A percentile compares a stretch with the other conserved stretches of the same genome.
Conservation (phyloP, 1,140 invertebrate species). For the Chelonus insularis region DNA sequence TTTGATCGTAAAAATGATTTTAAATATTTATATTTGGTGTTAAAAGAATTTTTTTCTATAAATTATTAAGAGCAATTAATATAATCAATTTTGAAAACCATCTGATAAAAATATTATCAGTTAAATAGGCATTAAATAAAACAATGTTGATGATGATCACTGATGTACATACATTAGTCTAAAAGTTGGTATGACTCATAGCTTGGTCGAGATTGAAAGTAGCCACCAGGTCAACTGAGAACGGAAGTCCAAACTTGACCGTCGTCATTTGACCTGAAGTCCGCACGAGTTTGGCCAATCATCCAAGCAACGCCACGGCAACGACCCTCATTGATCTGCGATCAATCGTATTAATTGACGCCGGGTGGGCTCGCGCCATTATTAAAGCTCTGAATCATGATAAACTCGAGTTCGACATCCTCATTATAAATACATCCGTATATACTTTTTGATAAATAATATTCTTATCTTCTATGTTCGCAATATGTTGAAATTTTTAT, state of each 20-base stretch:
- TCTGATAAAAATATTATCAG: too few relatives aligned
- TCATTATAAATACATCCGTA: conserved; percentile 13
- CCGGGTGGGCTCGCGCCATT: conserved; percentile 23
- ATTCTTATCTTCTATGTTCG: too few relatives aligned
- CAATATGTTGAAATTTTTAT: too few relatives aligned
- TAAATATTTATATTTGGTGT: too few relatives aligned
- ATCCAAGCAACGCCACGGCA: conserved; percentile 27
- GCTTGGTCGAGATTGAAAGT: conserved; percentile 54
- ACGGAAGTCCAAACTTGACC: conserved; percentile 51
- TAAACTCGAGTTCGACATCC: conserved; percentile 20
- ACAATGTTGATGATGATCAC: conserved; percentile 14
- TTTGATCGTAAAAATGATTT: too few relatives aligned
- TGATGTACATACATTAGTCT: conserved; percentile 8
- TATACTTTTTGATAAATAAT: too few relatives aligned
- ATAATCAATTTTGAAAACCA: background rate
- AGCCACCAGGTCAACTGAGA: conserved; percentile 50
- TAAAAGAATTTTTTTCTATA: too few relatives aligned
- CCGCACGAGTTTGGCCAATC: conserved; percentile 36
- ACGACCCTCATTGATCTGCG: conserved; percentile 55
- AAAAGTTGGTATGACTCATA: conserved; percentile 49
- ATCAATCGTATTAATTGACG: conserved; percentile 59
- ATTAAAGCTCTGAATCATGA: conserved; percentile 19
- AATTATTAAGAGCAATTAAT: background rate
- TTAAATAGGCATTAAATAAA: too few relatives aligned
- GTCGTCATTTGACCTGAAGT: conserved; percentile 47